These are phyloP conservation scores for Suricata suricatta DNA, from an alignment of 2,113 vertebrate species.

Conservation along the genomic window DNA sequence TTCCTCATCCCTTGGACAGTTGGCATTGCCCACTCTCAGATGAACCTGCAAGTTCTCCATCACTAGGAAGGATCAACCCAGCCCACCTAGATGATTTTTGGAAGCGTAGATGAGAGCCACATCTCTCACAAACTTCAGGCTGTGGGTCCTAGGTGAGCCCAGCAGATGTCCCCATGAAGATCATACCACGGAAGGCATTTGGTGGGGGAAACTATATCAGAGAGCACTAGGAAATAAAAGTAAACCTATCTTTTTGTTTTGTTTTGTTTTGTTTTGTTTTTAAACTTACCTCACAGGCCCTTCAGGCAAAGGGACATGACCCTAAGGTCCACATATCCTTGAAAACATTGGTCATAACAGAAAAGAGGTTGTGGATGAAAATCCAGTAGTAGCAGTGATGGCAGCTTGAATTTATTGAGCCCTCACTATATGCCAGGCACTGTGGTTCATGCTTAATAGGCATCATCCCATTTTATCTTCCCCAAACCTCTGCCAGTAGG, in stretches of 20 bases:
- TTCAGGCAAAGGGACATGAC: neutral
- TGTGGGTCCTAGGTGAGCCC: too few species aligned
- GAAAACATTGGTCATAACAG: neutral
- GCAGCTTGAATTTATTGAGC: neutral
- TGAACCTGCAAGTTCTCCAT: neutral
- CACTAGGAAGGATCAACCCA: too few species aligned
- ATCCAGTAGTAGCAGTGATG: neutral
- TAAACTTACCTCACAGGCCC: neutral
- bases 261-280: too few species aligned
- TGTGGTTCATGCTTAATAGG: neutral
- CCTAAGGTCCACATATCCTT: neutral
- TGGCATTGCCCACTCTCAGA: neutral
- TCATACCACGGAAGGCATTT: neutral
- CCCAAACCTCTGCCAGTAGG: neutral
- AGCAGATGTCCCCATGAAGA: rapidly evolving
- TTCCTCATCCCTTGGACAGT: neutral
- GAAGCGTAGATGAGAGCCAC: neutral
- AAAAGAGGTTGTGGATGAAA: neutral
- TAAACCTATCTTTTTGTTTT: neutral
- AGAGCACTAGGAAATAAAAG: neutral
- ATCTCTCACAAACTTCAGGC: neutral
- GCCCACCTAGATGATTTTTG: neutral
- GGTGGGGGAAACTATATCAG: neutral
- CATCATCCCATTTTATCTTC: neutral
- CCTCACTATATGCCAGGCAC: neutral